phyloP scores from a whole-genome alignment of 1,140 invertebrate genomes.

The Drosophila grimshawi region DNA sequence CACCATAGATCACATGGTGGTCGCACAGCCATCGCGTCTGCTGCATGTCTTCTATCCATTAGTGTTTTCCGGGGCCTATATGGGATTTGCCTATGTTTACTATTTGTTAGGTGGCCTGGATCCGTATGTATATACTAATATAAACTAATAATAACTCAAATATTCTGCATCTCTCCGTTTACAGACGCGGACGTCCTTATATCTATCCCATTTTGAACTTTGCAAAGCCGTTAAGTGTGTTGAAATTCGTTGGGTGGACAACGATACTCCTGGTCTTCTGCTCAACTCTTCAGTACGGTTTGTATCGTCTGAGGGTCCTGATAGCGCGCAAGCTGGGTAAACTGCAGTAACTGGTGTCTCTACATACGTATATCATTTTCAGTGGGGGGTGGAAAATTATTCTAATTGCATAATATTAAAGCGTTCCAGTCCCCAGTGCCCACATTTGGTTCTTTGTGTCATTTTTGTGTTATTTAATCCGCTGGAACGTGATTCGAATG shows the following conservation, averaged over 20 bases:
- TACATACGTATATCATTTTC: neutral
- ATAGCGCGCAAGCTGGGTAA: conserved; percentile 40
- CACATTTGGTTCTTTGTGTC: conserved; percentile 33
- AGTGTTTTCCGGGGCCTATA: conserved; percentile 86
- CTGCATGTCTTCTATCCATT: conserved; percentile 89
- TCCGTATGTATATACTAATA: conserved; percentile 78
- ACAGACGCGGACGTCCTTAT: conserved; percentile 27
- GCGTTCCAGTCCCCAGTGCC: neutral
- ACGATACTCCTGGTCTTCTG: neutral
- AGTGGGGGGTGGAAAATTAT: neutral
- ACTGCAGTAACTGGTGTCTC: conserved; percentile 13
- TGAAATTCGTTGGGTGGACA: fast-evolving
- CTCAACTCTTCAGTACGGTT: conserved; percentile 42
- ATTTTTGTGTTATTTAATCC: conserved; percentile 52
- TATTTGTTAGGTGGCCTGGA: conserved; percentile 88
- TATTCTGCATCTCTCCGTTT: neutral
- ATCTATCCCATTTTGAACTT: conserved; percentile 46
- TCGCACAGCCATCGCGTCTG: conserved; percentile 88
- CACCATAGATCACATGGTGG: conserved; percentile 88
- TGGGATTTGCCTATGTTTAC: conserved; percentile 89
- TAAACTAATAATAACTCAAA: neutral
- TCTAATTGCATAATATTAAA: conserved; percentile 21
- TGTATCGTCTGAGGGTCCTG: conserved; percentile 49
- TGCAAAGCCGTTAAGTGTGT: neutral
- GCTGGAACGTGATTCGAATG: conserved; percentile 55